These are phyloP conservation scores for Meloidogyne chitwoodi DNA, from an alignment of 1,140 invertebrate species.

Conservation along the genomic window DNA sequence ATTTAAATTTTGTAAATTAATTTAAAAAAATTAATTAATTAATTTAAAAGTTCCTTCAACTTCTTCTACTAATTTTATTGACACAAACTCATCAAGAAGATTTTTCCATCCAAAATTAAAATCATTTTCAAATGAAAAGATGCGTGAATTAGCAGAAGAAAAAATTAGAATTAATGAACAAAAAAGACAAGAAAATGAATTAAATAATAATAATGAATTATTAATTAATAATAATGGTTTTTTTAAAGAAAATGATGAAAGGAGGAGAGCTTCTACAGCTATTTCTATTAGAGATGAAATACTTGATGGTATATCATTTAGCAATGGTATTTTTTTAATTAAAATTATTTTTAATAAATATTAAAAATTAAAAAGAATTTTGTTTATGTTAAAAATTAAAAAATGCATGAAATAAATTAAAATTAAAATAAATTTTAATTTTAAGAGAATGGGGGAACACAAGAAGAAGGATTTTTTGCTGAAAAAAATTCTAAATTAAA, in stretches of 20 bases:
- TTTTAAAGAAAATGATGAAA: neutral
- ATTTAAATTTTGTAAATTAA: no score
- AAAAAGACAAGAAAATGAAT: neutral
- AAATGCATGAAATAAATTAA: no score
- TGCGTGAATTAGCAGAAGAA: constrained; percentile 9
- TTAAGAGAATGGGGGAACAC: neutral
- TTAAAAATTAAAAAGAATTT: no score
- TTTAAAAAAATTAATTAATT: neutral
- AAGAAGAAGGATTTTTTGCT: neutral
- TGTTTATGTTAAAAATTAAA: no score
- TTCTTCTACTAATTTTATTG: neutral
- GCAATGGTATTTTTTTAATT: neutral
- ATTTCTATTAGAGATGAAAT: neutral
- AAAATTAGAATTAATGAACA: constrained; percentile 15
- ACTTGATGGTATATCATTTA: neutral
- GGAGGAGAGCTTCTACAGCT: no score
- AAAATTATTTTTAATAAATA: no score
- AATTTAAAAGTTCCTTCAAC: neutral
- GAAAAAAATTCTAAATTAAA: neutral
- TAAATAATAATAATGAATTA: neutral
- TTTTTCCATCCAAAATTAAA: constrained; percentile 9
- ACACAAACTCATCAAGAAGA: neutral
- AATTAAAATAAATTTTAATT: no score
- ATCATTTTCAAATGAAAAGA: neutral
- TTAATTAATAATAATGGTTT: neutral